A percentile compares a stretch with the other conserved stretches of the same genome.
These are phyloP conservation scores for Gymnocypris eckloni DNA, from an alignment of 2,797 vertebrate genomes.

Conservation along the genomic window DNA sequence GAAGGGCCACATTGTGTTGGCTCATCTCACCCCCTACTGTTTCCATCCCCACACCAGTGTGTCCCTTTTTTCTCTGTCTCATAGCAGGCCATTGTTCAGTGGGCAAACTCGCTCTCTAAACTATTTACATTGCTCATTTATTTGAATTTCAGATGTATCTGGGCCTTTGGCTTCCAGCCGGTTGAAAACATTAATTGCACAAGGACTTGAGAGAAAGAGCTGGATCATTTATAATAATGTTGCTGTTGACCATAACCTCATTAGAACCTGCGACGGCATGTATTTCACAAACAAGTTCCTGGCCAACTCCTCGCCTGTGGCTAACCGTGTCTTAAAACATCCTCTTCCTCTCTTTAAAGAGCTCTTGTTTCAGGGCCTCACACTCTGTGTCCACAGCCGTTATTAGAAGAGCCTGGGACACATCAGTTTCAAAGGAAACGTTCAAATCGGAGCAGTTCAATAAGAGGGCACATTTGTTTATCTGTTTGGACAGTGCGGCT, in stretches of 20 bases:
- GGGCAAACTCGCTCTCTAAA: constrained; percentile 98
- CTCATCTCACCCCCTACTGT: constrained; percentile 87
- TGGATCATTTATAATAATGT: constrained; percentile 93
- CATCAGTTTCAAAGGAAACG: constrained; percentile 75
- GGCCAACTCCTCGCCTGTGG: constrained; percentile 75
- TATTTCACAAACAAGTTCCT: constrained; percentile 92
- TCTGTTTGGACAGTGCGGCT: constrained; percentile 74
- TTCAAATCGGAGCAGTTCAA: constrained; percentile 76
- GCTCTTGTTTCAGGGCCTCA: constrained; percentile 74
- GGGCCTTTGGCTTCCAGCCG: constrained; percentile 83
- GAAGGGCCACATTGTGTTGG: constrained; percentile 97
- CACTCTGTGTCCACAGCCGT: constrained; percentile 74
- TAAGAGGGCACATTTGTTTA: constrained; percentile 76
- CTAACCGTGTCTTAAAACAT: constrained; percentile 79
- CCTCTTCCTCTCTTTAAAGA: constrained; percentile 78
- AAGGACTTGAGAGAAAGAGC: constrained; percentile 77
- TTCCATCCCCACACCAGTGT: constrained; percentile 60
- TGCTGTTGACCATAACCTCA: constrained; percentile 92
- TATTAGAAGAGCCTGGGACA: constrained; percentile 77
- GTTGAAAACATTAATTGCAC: constrained; percentile 91
- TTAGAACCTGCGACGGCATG: constrained; percentile 90
- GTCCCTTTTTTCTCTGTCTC: constrained; percentile 75
- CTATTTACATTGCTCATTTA: constrained; percentile 99
- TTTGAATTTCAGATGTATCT: constrained; percentile 91
- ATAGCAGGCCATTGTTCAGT: constrained; percentile 98